phyloP scores from a whole-genome alignment of 2,113 vertebrate genomes.

The Strix aluco region DNA sequence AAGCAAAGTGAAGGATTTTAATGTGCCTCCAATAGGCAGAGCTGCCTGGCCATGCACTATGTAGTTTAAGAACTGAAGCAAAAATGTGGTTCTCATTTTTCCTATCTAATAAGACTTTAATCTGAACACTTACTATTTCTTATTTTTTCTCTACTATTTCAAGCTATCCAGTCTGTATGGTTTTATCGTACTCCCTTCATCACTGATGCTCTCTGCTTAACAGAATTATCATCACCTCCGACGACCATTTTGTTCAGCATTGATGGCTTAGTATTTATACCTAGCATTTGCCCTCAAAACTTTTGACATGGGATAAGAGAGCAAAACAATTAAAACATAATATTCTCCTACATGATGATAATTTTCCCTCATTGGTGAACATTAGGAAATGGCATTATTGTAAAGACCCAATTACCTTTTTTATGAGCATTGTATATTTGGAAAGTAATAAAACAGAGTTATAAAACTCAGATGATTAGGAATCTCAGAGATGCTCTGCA shows the following conservation, averaged over 20 bases:
- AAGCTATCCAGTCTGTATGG: background rate
- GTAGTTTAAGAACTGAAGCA: background rate
- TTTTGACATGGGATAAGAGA: constrained; percentile 14
- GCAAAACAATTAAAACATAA: constrained; percentile 48
- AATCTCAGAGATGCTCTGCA: constrained; percentile 60
- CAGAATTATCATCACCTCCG: background rate
- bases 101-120: background rate
- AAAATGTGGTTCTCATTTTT: background rate
- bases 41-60: background rate
- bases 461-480: constrained; percentile 70
- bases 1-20: background rate
- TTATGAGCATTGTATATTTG: constrained; percentile 68
- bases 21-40: background rate
- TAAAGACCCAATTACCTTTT: constrained; percentile 70
- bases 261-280: background rate
- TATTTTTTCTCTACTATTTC: background rate
- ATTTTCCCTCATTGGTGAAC: constrained; percentile 56
- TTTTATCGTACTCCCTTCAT: background rate
- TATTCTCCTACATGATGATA: constrained; percentile 52
- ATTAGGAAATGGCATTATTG: constrained; percentile 67
- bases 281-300: constrained; percentile 27
- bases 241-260: background rate
- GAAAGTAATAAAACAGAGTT: constrained; percentile 70
- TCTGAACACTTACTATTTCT: background rate
- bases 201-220: background rate